Evolutionary conservation across 2,888 invertebrate species (phyloP).

Genomic region (Teinopalpus imperialis): DNA sequence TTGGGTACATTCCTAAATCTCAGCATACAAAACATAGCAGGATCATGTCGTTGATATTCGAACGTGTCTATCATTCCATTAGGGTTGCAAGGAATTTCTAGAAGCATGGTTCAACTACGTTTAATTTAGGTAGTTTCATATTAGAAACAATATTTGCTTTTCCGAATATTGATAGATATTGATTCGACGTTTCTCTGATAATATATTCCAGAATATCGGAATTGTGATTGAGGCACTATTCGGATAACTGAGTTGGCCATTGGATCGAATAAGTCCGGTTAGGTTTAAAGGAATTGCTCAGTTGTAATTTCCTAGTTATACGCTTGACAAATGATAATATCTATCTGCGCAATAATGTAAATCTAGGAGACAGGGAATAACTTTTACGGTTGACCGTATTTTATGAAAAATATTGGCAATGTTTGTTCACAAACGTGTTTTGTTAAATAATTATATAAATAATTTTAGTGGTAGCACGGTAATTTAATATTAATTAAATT

Average conservation of each 20-base stretch:
- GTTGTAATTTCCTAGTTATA: slow-evolving; percentile 11
- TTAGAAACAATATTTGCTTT: neutral
- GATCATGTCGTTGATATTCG: too few relatives aligned
- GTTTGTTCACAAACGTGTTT: too few relatives aligned
- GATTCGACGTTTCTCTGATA: slow-evolving; percentile 3
- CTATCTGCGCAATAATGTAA: neutral
- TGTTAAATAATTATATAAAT: too few relatives aligned
- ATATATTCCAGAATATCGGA: slow-evolving; percentile 16
- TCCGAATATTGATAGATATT: slow-evolving; percentile 8
- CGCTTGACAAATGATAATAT: slow-evolving; percentile 12
- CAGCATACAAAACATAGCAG: too few relatives aligned
- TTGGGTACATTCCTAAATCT: too few relatives aligned
- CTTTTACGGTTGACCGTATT: too few relatives aligned
- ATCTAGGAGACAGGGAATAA: neutral
- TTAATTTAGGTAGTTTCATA: neutral
- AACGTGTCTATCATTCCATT: too few relatives aligned
- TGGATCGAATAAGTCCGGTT: slow-evolving; percentile 18
- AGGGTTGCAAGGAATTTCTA: too few relatives aligned
- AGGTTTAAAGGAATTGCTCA: slow-evolving; percentile 12
- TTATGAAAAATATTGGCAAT: too few relatives aligned
- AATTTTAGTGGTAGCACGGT: too few relatives aligned
- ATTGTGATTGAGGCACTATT: slow-evolving; percentile 12
- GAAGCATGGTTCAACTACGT: too few relatives aligned
- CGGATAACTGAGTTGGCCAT: slow-evolving; percentile 12
- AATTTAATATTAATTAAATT: too few relatives aligned